Evolutionary conservation across 2,888 invertebrate species (phyloP).

Genomic region (Patella depressa): DNA sequence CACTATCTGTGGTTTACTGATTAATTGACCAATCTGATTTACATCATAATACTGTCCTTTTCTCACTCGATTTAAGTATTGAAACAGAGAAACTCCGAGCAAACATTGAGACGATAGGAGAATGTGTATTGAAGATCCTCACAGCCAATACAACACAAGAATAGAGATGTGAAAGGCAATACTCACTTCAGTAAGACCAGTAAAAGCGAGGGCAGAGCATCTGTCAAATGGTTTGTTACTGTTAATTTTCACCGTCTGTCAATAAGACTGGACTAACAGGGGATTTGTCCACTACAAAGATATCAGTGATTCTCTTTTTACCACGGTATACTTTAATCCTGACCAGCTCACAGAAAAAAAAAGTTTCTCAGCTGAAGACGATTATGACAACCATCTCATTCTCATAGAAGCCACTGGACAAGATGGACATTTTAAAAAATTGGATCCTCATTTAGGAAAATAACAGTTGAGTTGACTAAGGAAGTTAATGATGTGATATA

Average conservation of each 20-base stretch:
- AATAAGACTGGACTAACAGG: background rate
- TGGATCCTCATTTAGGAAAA: no score
- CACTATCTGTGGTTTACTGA: background rate
- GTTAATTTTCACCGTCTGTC: background rate
- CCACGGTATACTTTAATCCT: no score
- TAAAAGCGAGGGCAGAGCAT: background rate
- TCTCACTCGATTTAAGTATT: constrained; percentile 1
- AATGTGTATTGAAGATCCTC: background rate
- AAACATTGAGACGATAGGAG: background rate
- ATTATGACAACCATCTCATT: no score
- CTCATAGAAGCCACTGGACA: no score
- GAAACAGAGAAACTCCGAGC: constrained; percentile 1
- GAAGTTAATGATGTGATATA: no score
- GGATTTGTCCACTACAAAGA: background rate
- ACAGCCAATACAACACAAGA: background rate
- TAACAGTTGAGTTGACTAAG: no score
- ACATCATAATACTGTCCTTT: background rate
- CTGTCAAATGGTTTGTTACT: background rate
- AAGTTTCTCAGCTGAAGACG: no score
- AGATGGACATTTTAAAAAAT: no score
- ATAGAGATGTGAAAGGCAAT: background rate
- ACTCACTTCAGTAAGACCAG: background rate
- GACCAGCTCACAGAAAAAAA: no score
- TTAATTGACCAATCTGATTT: constrained; percentile 2
- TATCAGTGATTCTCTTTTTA: no score